Evolutionary conservation across 2,888 invertebrate species (phyloP).

Genomic region (Polietes domitor): DNA sequence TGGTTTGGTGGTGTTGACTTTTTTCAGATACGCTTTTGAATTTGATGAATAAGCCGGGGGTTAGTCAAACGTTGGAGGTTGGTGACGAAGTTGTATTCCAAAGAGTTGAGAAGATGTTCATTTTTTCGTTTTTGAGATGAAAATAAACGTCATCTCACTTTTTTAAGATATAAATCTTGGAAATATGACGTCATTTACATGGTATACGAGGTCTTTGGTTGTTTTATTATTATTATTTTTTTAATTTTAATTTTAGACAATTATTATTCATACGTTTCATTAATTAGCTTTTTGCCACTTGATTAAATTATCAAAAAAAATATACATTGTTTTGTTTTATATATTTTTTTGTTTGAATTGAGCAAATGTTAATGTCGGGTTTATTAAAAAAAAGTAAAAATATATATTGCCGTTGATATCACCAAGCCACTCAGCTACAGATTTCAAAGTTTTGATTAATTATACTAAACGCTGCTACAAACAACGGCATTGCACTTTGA

Average conservation of each 20-base stretch:
- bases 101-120: too few relatives aligned
- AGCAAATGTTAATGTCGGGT: too few relatives aligned
- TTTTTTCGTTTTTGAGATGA: too few relatives aligned
- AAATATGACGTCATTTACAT: slow-evolving; percentile 55
- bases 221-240: slow-evolving; percentile 10
- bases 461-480: neutral
- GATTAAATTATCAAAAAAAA: slow-evolving; percentile 40
- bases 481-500: slow-evolving; percentile 29
- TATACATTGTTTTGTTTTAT: slow-evolving; percentile 9
- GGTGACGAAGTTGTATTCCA: neutral
- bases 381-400: neutral
- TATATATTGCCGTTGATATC: too few relatives aligned
- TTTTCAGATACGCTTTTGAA: neutral
- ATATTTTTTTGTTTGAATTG: too few relatives aligned
- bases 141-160: slow-evolving; percentile 38
- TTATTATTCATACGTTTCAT: neutral
- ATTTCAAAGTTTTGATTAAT: slow-evolving; percentile 28
- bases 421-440: too few relatives aligned
- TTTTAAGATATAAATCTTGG: slow-evolving; percentile 39
- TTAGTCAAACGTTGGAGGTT: neutral
- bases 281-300: slow-evolving; percentile 43
- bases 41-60: slow-evolving; percentile 21
- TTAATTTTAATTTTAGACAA: neutral
- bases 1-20: neutral
- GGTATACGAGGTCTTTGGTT: neutral